Base-by-base conservation (phyloP, 2,888 invertebrate genomes). In the Laspeyria flexula region DNA sequence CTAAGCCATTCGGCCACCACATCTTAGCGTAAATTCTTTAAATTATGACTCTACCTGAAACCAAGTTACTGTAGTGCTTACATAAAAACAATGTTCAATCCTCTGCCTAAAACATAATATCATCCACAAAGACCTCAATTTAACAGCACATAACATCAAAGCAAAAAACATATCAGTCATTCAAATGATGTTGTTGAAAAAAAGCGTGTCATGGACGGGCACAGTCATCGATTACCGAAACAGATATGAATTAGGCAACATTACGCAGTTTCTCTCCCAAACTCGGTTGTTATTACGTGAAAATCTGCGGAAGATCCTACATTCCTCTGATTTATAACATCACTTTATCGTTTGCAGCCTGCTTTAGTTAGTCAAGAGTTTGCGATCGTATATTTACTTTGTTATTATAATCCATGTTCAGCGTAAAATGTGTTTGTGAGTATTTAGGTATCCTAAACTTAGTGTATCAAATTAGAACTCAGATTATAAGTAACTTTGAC, bases 251-350 rank as follows among this genome's bases (percentile, higher is more conserved):
- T 43, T 54, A 52, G 54, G 16, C 11, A 13, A 43, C 41, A 53
- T 52, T 45, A 50, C 41, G 37, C 41, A 55, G 13, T 55, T 55
- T 46, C 23, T 23, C 34, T 21, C 34, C 34, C 25, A 59, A 49
- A 53, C 54, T 54, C 30, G 34, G 41, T 73, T 77, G 79, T 81
- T 83, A 86, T 81, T 81, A 79, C 77, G 77, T 77, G 75, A 73
- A 79, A 81, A 82, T 79, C 79, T 79, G 75, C 69, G 70, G 64
- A 57, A 63, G 69, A 74, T 79, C 74, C 69, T 65, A 63, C 70
- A 67, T 72, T 67, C 52, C 43, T 43, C 47, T 80, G 83, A 86
- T 83, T 85, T 83, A 85, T 83, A 65, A 43, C 38, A 55, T 60
- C 69, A 78, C 71, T 83, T 78, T 75, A 71, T 77, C 71, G 72